Percentiles rank a stretch among this genome's conserved stretches.
phyloP scores from a whole-genome alignment of 2,888 invertebrate genomes.

The Idaea straminata region DNA sequence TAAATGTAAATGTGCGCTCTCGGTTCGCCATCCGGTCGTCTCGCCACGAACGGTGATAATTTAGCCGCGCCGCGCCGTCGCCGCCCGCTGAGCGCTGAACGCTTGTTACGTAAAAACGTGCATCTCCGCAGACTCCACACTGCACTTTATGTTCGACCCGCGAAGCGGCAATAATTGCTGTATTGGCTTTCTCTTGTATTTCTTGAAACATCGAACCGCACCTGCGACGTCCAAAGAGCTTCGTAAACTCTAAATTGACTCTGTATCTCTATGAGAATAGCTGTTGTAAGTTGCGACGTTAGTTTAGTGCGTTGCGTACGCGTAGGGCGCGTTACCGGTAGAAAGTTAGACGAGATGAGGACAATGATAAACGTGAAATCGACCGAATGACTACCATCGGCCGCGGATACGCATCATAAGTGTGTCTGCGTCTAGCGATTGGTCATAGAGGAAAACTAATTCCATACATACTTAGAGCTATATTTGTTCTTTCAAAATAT shows the following conservation, averaged over 20 bases:
- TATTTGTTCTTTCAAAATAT: too few relatives aligned
- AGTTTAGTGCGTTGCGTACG: not conserved
- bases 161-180: conserved; percentile 21
- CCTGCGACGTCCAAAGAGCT: conserved; percentile 14
- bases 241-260: conserved; percentile 2
- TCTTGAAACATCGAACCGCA: conserved; percentile 24
- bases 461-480: too few relatives aligned
- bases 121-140: conserved; percentile 30
- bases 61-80: conserved; percentile 38
- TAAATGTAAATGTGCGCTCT: conserved; percentile 55
- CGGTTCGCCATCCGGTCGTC: conserved; percentile 31
- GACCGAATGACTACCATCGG: not conserved
- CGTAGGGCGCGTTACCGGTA: not conserved
- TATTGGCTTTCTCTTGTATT: conserved; percentile 41
- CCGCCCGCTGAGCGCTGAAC: conserved; percentile 32
- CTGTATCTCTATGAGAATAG: conserved; percentile 1
- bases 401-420: conserved; percentile 25
- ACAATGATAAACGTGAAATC: not conserved
- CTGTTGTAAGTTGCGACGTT: not conserved
- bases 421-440: too few relatives aligned
- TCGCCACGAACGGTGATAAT: conserved; percentile 38
- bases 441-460: too few relatives aligned
- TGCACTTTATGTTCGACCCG: conserved; percentile 32
- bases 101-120: conserved; percentile 52
- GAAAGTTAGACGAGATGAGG: conserved; percentile 3